Conservation (phyloP, 2,888 invertebrate species). For the Drosophila fungiperda region DNA sequence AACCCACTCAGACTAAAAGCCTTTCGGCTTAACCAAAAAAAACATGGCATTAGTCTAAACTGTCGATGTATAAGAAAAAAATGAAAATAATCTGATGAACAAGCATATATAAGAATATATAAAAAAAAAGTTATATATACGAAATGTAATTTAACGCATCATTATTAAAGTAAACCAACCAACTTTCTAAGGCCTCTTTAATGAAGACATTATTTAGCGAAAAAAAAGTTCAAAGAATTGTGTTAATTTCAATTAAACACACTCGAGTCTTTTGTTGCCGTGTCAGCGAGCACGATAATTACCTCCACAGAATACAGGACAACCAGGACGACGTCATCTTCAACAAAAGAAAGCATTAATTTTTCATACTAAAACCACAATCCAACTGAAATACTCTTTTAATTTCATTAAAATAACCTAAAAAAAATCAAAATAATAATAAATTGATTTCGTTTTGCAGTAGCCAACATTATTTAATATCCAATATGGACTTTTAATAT, state of each 20-base stretch:
- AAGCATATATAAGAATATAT: background rate
- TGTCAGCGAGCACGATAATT: slow-evolving; percentile 50
- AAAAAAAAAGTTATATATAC: background rate
- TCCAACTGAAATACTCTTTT: slow-evolving; percentile 4
- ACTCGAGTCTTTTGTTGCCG: slow-evolving; percentile 37
- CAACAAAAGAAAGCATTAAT: slow-evolving; percentile 34
- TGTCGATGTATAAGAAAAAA: background rate
- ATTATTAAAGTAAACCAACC: slow-evolving; percentile 1
- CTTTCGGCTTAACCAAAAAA: background rate
- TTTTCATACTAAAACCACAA: background rate
- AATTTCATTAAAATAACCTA: background rate
- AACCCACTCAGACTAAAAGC: slow-evolving; percentile 4
- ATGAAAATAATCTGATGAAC: background rate
- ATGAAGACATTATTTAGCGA: slow-evolving; percentile 52
- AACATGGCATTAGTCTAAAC: slow-evolving; percentile 9
- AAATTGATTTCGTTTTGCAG: background rate
- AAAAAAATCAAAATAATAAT: background rate
- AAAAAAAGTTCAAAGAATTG: slow-evolving; percentile 2
- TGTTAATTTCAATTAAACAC: slow-evolving; percentile 61
- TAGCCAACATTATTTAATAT: background rate
- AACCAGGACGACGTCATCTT: slow-evolving; percentile 65
- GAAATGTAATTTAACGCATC: background rate
- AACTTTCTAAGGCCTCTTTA: slow-evolving; percentile 7
- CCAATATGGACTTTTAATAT: background rate
- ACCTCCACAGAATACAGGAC: slow-evolving; percentile 26